Evolutionary conservation across 2,888 invertebrate genomes (phyloP), one percentile per base, ranked within the genome.

Genomic region (Syrphus vitripennis): DNA sequence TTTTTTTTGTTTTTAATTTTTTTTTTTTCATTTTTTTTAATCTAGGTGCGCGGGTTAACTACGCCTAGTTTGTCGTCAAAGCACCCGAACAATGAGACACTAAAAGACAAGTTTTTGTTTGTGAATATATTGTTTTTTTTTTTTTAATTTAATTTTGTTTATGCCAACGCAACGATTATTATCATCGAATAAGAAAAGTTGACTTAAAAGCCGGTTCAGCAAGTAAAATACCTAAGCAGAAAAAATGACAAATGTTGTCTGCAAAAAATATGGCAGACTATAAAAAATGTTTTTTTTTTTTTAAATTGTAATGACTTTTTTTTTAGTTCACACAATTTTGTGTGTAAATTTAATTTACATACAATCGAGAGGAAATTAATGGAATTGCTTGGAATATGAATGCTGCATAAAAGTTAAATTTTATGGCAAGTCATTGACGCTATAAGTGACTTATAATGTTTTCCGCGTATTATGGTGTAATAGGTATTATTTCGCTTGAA

Each of bases 11-110:
- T 40, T 40, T 65, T 0, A 14, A 26, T 24, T 24, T 24, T 42
- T 42, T 21, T 59, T 79, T 24, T 24, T 75, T 78, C 59, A 82
- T 67, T 83, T 83, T 48, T 67, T 1, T 5, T n/a, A n/a, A 16
- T 45, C 69, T 80, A 75, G 70, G 65, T 70, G 26, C 69, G 42
- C 57, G 37, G 45, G 63, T 70, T 75, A 31, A 67, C 42, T 37
- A 76, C 61, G 75, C 48, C 80, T 69, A 55, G 45, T 57, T 71
- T 78, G 69, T 65, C 63, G 69, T 65, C 63, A 48, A 50, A 82
- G 29, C 50, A 37, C 70, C n/a, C 71, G 21, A 81, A 48, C 71
- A 72, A 63, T 61, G 40, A 63, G 29, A 14, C 48, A 24, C 14
- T 4, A 14, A 34, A 42, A 45, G 31, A 53, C 4, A 63, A 4